phyloP scores from a whole-genome alignment of 2,113 vertebrate genomes.

The Aegotheles bennettii region DNA sequence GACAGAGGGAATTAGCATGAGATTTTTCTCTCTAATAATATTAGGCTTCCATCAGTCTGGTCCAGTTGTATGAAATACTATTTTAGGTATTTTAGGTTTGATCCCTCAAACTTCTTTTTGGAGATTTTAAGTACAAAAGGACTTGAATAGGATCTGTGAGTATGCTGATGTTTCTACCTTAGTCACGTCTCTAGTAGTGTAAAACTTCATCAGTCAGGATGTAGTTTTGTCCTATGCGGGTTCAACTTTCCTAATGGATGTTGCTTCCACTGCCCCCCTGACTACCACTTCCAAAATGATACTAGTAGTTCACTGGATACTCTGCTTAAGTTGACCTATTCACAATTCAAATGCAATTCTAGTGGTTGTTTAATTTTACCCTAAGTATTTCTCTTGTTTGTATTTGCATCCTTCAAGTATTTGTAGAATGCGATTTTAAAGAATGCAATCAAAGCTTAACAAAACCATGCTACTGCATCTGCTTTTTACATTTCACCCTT shows the following conservation, averaged over 20 bases:
- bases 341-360: not conserved
- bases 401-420: not conserved
- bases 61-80: not conserved
- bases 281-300: not conserved
- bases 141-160: not conserved
- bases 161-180: not conserved
- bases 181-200: not conserved
- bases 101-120: not conserved
- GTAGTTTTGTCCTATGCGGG: not conserved
- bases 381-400: not conserved
- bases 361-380: not conserved
- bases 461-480: not conserved
- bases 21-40: not conserved
- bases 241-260: not conserved
- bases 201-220: not conserved
- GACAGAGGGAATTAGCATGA: not conserved
- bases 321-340: not conserved
- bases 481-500: not conserved
- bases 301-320: not conserved
- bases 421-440: not conserved
- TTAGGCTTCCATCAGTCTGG: not conserved
- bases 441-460: not conserved
- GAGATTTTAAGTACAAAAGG: not conserved
- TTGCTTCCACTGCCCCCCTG: not conserved
- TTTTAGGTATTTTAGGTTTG: not conserved